Conservation (phyloP, 2,797 vertebrate species). For the Microcaecilia unicolor region DNA sequence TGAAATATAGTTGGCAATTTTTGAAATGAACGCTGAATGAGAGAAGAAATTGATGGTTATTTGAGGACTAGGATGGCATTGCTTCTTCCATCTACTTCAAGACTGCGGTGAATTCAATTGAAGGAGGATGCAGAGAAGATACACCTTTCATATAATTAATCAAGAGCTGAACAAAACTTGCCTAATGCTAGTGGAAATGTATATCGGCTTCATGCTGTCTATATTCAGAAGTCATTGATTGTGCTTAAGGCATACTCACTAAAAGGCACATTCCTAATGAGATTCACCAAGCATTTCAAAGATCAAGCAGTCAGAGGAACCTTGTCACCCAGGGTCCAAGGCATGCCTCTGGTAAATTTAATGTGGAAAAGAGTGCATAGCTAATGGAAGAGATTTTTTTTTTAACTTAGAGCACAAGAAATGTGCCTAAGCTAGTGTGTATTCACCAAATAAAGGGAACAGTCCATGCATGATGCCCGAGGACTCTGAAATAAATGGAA, state of each 20-base stretch:
- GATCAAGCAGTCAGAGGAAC: slow-evolving; percentile 6
- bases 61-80: too few relatives aligned
- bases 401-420: slow-evolving; percentile 17
- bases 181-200: neutral
- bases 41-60: too few relatives aligned
- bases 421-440: slow-evolving; percentile 4
- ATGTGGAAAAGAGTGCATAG: slow-evolving; percentile 7
- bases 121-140: slow-evolving; percentile 5
- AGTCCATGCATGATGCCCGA: slow-evolving; percentile 9
- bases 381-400: slow-evolving; percentile 19
- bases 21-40: too few relatives aligned
- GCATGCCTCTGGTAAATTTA: slow-evolving; percentile 11
- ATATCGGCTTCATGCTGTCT: fast-evolving
- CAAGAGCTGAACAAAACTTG: slow-evolving; percentile 4
- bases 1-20: too few relatives aligned
- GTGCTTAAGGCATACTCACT: neutral
- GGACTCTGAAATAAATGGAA: slow-evolving; percentile 17
- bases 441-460: slow-evolving; percentile 9
- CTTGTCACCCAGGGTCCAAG: slow-evolving; percentile 7
- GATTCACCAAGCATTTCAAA: neutral
- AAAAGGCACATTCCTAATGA: neutral
- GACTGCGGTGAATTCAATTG: neutral
- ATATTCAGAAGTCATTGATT: slow-evolving; percentile 1
- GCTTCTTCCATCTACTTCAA: too few relatives aligned
- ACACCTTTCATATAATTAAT: slow-evolving; percentile 2